Conservation (phyloP, 2,113 vertebrate genomes). For the Myrmophylax atrothorax region DNA sequence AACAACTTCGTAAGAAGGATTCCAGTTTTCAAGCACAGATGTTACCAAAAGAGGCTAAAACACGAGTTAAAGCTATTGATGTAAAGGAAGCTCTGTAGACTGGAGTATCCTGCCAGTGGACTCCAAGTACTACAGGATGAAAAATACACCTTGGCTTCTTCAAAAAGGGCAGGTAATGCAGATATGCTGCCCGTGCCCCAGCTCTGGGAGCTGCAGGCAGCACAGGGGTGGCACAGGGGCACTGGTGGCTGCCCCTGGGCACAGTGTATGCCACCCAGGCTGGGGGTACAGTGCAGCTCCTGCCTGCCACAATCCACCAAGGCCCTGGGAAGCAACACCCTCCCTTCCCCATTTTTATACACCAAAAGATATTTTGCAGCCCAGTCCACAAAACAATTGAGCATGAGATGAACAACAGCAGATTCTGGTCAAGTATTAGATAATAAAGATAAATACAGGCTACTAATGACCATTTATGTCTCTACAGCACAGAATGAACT, state of each 20-base stretch:
- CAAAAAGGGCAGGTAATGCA: neutral
- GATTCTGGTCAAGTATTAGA: neutral
- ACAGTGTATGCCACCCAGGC: neutral
- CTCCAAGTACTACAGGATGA: neutral
- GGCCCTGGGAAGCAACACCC: neutral
- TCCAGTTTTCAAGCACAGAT: neutral
- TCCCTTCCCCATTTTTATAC: neutral
- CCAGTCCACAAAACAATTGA: neutral
- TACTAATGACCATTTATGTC: neutral
- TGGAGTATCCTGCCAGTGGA: neutral
- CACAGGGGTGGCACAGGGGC: neutral
- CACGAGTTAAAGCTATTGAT: neutral
- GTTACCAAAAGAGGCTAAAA: neutral
- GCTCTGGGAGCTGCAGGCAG: neutral
- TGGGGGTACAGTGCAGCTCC: neutral
- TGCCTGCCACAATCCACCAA: neutral
- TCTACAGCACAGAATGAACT: neutral
- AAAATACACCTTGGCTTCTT: neutral
- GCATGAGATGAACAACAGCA: neutral
- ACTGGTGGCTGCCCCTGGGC: neutral
- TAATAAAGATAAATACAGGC: neutral
- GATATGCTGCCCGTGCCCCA: neutral
- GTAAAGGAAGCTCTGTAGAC: neutral
- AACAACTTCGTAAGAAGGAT: neutral
- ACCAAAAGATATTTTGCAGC: neutral